These are phyloP conservation scores for Meloidogyne floridensis DNA, from an alignment of 1,140 invertebrate species.

Conservation along the genomic window DNA sequence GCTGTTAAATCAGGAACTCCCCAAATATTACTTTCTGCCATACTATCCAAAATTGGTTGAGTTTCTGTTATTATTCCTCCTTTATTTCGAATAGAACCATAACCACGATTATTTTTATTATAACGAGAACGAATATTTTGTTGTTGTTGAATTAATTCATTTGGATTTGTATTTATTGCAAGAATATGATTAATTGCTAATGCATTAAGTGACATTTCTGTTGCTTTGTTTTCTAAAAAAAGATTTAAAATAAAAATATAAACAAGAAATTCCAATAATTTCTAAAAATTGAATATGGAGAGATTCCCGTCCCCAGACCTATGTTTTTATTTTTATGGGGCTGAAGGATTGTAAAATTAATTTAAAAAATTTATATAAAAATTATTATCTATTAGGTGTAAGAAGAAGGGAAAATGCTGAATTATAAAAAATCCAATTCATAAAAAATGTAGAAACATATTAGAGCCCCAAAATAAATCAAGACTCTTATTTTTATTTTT, in stretches of 20 bases:
- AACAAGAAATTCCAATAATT: background rate
- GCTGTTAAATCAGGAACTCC: conserved; percentile 41
- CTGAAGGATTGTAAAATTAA: too few relatives aligned
- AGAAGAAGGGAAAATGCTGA: too few relatives aligned
- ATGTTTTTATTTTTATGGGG: background rate
- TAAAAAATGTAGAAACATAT: background rate
- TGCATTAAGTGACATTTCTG: conserved; percentile 55
- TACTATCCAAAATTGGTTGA: conserved; percentile 20
- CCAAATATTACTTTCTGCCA: conserved; percentile 39
- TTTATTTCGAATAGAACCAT: conserved; percentile 6
- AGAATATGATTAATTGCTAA: conserved; percentile 44
- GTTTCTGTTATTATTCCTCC: background rate
- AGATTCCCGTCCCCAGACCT: too few relatives aligned
- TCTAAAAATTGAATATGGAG: too few relatives aligned
- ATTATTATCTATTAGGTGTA: too few relatives aligned
- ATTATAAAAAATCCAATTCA: too few relatives aligned
- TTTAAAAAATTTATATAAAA: too few relatives aligned
- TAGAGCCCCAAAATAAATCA: too few relatives aligned
- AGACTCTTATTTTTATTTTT: background rate
- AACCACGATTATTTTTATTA: background rate
- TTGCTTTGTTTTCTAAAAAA: conserved; percentile 44
- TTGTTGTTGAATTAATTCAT: background rate
- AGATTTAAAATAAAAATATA: conserved; percentile 28
- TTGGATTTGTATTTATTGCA: background rate
- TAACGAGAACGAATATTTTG: conserved; percentile 1